Base-by-base conservation (phyloP, 2,113 vertebrate genomes). In the Sylvia atricapilla region DNA sequence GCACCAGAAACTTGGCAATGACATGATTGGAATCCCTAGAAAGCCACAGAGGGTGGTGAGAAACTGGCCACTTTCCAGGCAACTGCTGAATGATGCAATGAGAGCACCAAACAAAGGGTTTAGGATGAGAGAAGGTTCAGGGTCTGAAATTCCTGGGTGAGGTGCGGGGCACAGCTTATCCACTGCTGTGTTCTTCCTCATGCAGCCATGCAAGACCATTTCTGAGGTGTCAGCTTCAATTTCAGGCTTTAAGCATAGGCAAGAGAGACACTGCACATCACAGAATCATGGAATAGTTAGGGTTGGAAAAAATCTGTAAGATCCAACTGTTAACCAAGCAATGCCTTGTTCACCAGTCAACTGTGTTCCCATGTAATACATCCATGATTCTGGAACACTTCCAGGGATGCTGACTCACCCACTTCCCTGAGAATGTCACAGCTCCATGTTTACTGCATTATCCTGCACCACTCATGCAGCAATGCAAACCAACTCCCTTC, bases 351-450 rank as follows among this genome's bases (percentile, higher is more conserved):
- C 20, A 39, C 37, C 62, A 60, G 13, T n/a, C 37, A 74, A 9
- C 31, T 23, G 13, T 3, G 19, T n/a, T 23, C 39, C n/a, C 46
- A 67, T 0, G 22, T 9, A 15, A 43, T 1, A 33, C 9, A 59
- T 28, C 3, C 8, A 5, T 0, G 7, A 9, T 59, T 50, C 13
- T 14, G 10, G 24, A 67, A 17, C 33, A 6, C 15, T 37, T 33
- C 27, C 59, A 81, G 16, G 52, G 37, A 33, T 21, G 50, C 52
- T 1, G 10, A 13, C 33, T 33, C 60, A 33, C 8, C 9, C 27
- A 23, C 44, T 24, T 66, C 37, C 60, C 44, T 2, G 15, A 52
- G 33, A 33, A 53, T 1, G 9, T 14, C 35, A 66, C 50, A 67
- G n/a, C 67, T 37, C 27, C 2, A 8, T 6, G 23, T 2, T 68